These are phyloP conservation scores for Drosophila equinoxialis DNA, from an alignment of 1,140 invertebrate genomes.

Conservation along the genomic window DNA sequence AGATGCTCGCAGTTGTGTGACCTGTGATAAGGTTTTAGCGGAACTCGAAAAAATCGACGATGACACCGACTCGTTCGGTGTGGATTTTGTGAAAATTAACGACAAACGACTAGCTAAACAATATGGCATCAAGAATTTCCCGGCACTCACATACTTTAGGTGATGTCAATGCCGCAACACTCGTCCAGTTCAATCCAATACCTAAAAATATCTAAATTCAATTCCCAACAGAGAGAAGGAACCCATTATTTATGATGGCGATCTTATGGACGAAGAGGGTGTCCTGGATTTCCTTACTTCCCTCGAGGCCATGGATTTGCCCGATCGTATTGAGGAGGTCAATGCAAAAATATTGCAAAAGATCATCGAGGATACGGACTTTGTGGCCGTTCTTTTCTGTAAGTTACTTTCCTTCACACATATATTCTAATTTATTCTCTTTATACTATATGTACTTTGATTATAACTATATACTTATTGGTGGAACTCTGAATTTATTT, in stretches of 20 bases:
- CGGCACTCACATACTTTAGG: conserved; percentile 96
- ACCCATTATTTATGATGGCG: conserved; percentile 96
- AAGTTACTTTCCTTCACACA: conserved; percentile 85
- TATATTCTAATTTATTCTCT: conserved; percentile 28
- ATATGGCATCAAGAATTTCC: conserved; percentile 96
- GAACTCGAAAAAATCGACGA: conserved; percentile 97
- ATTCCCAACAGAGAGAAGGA: conserved; percentile 88
- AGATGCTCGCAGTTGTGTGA: conserved; percentile 95
- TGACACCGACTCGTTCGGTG: conserved; percentile 96
- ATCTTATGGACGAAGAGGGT: conserved; percentile 96
- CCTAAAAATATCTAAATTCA: background rate
- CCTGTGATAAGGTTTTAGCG: conserved; percentile 94
- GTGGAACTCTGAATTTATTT: conserved; percentile 58
- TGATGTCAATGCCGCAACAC: conserved; percentile 31
- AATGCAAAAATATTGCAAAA: conserved; percentile 95
- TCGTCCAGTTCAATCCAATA: background rate
- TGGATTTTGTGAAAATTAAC: conserved; percentile 97
- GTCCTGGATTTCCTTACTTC: conserved; percentile 96
- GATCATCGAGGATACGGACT: conserved; percentile 95
- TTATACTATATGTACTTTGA: conserved; percentile 22
- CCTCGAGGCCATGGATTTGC: conserved; percentile 96
- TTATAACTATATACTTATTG: conserved; percentile 43
- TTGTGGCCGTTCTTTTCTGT: conserved; percentile 97
- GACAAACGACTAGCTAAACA: conserved; percentile 97
- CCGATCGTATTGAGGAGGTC: conserved; percentile 97